A percentile compares a stretch with the other conserved stretches of the same genome.
Conservation (phyloP, 2,888 invertebrate genomes). For the Cephus sareptanus region DNA sequence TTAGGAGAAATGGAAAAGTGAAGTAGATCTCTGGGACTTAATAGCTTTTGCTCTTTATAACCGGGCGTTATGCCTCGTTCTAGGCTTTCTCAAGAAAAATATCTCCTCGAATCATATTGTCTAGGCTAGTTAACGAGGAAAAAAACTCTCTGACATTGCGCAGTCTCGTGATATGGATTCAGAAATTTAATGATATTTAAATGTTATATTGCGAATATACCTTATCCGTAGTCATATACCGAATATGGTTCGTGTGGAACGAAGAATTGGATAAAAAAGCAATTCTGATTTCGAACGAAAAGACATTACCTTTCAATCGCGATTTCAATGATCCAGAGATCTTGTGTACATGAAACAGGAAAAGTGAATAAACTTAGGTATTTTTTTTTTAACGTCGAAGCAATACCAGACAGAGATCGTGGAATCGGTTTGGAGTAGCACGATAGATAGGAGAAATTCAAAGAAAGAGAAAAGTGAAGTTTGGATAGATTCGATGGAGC, state of each 20-base stretch:
- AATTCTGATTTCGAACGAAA: not conserved
- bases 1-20: conserved; percentile 14
- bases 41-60: conserved; percentile 15
- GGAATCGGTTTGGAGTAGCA: not conserved
- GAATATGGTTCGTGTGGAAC: not conserved
- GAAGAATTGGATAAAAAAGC: not conserved
- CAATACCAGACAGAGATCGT: not conserved
- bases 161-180: not conserved
- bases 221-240: not conserved
- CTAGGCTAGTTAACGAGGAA: not conserved
- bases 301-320: not conserved
- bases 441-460: not conserved
- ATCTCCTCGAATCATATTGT: not conserved
- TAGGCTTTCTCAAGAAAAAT: not conserved
- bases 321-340: not conserved
- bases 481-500: conserved; percentile 8
- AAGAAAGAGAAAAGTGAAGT: not conserved
- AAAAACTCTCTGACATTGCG: not conserved
- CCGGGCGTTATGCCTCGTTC: not conserved
- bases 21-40: conserved; percentile 13
- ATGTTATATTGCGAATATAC: not conserved
- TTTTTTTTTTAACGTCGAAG: not conserved
- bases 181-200: not conserved
- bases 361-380: not conserved
- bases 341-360: not conserved